Evolutionary conservation across 2,888 invertebrate species (phyloP), one percentile per base, ranked within the genome.

Genomic region (Pachydiplax longipennis): DNA sequence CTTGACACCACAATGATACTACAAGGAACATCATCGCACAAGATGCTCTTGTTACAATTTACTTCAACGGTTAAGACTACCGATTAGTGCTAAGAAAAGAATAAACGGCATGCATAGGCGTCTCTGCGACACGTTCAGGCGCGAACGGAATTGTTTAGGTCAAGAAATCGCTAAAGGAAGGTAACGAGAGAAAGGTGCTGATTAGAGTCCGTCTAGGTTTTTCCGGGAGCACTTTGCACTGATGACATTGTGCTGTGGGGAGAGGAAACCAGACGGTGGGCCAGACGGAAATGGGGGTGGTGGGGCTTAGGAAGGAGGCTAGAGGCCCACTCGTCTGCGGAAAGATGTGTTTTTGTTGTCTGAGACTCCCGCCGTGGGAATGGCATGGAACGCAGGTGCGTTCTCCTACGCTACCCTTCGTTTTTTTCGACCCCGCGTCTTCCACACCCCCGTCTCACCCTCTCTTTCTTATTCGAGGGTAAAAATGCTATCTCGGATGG

Each of bases 251-350:
- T 73, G 73, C 73, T 18, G 73, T 73, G 83, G 31, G 53, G 87
- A 35, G 83, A 25, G 31, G 53, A 6, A 61, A 18, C 87, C 87
- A 87, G 87, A 87, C 87, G 87, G 87, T 61, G 61, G 61, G 87
- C 87, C 87, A 87, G 87, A 87, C 87, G 87, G 87, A 87, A 61
- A 61, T 65, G 87, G 87, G 87, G 61, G 53, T 58, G 83, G 53
- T 58, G 53, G 61, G 87, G 61, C 25, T 25, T 73, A 2, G n/a
- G 53, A 48, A 18, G 83, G 58, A 58, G 58, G 83, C 13, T 22
- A 18, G 73, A 73, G 73, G 25, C 53, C 53, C 53, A 53, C 53
- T 53, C 53, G 53, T 53, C 53, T 53, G 73, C 25, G 73, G 73
- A 25, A 25, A 73, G 73, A 73, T 25, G 73, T 73, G 73, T 73